Evolutionary conservation across 2,797 vertebrate genomes (phyloP), one percentile per base, ranked within the genome.

Genomic region (Sternotherus odoratus): DNA sequence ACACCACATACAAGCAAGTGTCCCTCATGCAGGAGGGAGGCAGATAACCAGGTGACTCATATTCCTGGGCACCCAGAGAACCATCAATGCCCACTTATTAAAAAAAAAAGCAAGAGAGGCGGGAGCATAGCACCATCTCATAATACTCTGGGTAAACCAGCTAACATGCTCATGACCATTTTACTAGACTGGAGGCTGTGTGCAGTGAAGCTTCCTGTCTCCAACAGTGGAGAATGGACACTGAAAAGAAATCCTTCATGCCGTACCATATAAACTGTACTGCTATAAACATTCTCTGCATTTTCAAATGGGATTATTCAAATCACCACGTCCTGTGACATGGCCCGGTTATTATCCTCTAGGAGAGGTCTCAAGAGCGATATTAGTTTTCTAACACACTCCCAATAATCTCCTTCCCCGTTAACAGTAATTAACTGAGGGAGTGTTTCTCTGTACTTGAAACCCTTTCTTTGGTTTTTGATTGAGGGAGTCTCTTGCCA

Each of bases 391-490:
- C 57, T 87, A 63, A 24, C 83, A 79, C 10, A 17, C 8, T 1
- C 21, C 46, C 33, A 1, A 7, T 33, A 88, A 69, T 19, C 60
- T 77, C 57, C 83, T 50, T 48, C 53, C 86, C 51, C 2, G 0
- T 57, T 6, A 69, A 60, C 6, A 1, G 77, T 69, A 86, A 92
- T 96, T 93, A 94, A 89, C 91, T 39, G 39, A 2, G 85, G 39
- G 54, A 93, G 93, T 75, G 80, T 69, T 74, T 78, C 82, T 85
- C 79, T 85, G 66, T 82, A 19, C 87, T 88, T 77, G 82, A 74
- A 94, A 75, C 82, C 78, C 94, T 94, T 77, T 66, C 77, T 94
- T 89, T 33, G 80, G 43, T 39, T 48, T 33, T 89, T 93, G 95
- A 96, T 49, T 87, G 95, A 93, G 82, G 82, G 88, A 86, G 74